phyloP scores from a whole-genome alignment of 2,113 vertebrate genomes.

The Onychorhynchus coronatus region DNA sequence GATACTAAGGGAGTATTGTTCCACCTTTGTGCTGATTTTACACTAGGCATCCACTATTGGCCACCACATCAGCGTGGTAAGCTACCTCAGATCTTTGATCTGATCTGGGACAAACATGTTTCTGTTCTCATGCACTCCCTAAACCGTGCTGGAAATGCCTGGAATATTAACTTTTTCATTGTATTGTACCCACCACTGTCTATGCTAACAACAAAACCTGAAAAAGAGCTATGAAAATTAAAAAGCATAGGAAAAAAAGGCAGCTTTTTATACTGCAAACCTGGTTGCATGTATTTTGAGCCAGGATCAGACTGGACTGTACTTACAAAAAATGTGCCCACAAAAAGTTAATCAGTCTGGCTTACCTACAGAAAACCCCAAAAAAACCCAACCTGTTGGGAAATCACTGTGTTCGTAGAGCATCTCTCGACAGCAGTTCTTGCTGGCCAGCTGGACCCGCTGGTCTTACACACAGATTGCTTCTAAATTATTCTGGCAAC shows the following conservation, averaged over 20 bases:
- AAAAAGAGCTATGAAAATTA: background rate
- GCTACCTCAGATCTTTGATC: background rate
- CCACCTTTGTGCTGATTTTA: accelerated
- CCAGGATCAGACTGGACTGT: background rate
- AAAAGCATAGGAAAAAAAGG: background rate
- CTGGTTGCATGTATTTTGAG: background rate
- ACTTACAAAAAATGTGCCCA: background rate
- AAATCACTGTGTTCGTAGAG: background rate
- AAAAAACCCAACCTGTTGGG: background rate
- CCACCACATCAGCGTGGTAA: background rate
- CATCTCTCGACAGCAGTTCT: background rate
- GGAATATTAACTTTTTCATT: background rate
- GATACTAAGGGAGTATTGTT: background rate
- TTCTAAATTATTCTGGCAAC: background rate
- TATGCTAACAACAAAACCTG: background rate
- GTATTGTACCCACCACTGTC: background rate
- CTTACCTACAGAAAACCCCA: background rate
- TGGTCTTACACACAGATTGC: background rate
- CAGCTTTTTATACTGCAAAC: background rate
- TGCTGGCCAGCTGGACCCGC: background rate
- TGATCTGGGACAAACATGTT: background rate
- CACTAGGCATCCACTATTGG: background rate
- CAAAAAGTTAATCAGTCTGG: background rate
- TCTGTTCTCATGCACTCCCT: background rate
- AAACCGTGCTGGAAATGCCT: background rate